These are phyloP conservation scores for Salminus brasiliensis DNA, from an alignment of 2,113 vertebrate species.

Conservation along the genomic window DNA sequence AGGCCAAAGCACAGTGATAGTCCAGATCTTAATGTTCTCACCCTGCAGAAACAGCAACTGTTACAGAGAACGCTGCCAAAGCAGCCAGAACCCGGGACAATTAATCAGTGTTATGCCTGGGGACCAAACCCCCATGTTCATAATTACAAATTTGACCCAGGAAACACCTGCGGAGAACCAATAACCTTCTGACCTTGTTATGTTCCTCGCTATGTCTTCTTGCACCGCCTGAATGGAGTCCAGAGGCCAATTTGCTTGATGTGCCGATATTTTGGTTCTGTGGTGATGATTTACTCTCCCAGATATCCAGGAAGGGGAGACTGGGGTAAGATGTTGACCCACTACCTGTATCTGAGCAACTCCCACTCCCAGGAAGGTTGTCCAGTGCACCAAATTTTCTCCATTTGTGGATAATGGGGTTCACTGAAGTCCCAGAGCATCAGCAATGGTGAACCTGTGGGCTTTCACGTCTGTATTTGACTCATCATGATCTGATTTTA, in stretches of 20 bases:
- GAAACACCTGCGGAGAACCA: constrained; percentile 60
- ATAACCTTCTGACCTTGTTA: constrained; percentile 70
- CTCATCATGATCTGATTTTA: too few species aligned
- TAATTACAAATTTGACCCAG: constrained; percentile 61
- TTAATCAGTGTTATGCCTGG: constrained; percentile 62
- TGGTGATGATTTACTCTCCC: too few species aligned
- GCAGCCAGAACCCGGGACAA: constrained; percentile 62
- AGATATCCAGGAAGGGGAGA: too few species aligned
- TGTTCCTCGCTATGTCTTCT: constrained; percentile 57
- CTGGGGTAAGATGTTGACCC: too few species aligned
- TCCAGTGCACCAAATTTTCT: too few species aligned
- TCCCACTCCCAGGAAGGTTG: too few species aligned
- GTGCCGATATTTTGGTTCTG: constrained; percentile 12
- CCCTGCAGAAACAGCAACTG: constrained; percentile 65
- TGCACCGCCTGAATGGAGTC: constrained; percentile 5
- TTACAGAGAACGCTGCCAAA: constrained; percentile 67
- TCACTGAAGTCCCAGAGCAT: too few species aligned
- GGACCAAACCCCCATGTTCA: constrained; percentile 49
- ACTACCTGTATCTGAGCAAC: too few species aligned
- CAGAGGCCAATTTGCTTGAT: constrained; percentile 42
- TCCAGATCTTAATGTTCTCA: constrained; percentile 67
- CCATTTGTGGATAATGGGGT: too few species aligned
- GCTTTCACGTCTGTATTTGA: too few species aligned
- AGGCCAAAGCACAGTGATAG: constrained; percentile 64
- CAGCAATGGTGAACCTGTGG: too few species aligned